Conservation (phyloP, 2,113 vertebrate species). For the Pygoscelis adeliae region DNA sequence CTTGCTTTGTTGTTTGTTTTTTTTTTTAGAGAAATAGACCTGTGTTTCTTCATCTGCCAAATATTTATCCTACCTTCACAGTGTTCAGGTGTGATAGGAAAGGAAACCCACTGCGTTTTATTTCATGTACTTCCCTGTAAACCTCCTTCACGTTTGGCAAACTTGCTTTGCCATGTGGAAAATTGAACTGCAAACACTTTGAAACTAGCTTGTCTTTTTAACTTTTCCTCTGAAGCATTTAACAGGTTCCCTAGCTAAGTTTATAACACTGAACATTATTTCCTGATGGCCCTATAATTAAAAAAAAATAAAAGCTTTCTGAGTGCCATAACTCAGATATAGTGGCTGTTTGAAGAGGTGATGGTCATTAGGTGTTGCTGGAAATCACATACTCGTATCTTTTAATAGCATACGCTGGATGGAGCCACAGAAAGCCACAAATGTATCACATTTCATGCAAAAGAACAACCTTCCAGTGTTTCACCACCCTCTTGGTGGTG, state of each 20-base stretch:
- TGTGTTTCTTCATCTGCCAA: neutral
- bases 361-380: neutral
- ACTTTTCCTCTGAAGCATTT: neutral
- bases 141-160: neutral
- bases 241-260: neutral
- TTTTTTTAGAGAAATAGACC: neutral
- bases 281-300: neutral
- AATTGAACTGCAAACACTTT: neutral
- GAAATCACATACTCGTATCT: neutral
- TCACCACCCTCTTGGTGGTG: neutral
- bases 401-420: neutral
- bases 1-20: neutral
- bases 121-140: neutral
- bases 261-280: neutral
- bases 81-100: neutral
- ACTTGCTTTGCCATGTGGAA: neutral
- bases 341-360: neutral
- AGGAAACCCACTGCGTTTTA: neutral
- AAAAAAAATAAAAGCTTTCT: neutral
- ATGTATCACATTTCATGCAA: neutral
- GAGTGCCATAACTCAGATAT: neutral
- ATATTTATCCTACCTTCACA: neutral
- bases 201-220: neutral
- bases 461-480: neutral
- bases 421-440: neutral